phyloP scores from a whole-genome alignment of 2,113 vertebrate species.

The Chaetodon trifascialis region DNA sequence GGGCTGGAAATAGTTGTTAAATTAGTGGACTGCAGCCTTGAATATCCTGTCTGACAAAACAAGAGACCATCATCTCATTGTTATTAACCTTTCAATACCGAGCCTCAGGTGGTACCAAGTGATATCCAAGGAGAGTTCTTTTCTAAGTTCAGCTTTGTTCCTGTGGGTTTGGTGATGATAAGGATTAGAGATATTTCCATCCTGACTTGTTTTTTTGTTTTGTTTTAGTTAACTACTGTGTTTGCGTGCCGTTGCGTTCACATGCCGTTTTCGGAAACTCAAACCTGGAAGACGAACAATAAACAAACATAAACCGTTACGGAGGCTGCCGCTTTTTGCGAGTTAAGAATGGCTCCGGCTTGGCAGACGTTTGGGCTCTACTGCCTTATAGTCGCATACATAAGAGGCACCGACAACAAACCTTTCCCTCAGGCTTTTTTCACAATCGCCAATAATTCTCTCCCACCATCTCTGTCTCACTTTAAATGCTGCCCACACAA shows the following conservation, averaged over 20 bases:
- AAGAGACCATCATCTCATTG: slow-evolving; percentile 12
- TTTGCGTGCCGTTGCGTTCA: slow-evolving; percentile 6
- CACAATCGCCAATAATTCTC: slow-evolving; percentile 56
- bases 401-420: slow-evolving; percentile 46
- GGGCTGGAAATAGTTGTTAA: slow-evolving; percentile 70
- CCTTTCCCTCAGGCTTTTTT: slow-evolving; percentile 44
- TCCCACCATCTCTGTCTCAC: slow-evolving; percentile 35
- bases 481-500: slow-evolving; percentile 66
- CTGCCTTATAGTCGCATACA: slow-evolving; percentile 49
- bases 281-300: slow-evolving; percentile 42
- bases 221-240: background rate
- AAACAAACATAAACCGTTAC: slow-evolving; percentile 28
- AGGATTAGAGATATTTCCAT: slow-evolving; percentile 8
- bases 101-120: slow-evolving; percentile 2
- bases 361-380: slow-evolving; percentile 37
- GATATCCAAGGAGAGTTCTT: background rate
- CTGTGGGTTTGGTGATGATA: background rate
- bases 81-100: slow-evolving; percentile 48
- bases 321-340: slow-evolving; percentile 15
- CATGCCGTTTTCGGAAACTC: slow-evolving; percentile 31
- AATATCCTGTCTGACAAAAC: slow-evolving; percentile 39
- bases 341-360: slow-evolving; percentile 15
- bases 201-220: background rate
- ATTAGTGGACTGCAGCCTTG: slow-evolving; percentile 56
- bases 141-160: slow-evolving; percentile 6